Base-by-base conservation (phyloP, 2,113 vertebrate genomes). In the Macquaria ambigua region DNA sequence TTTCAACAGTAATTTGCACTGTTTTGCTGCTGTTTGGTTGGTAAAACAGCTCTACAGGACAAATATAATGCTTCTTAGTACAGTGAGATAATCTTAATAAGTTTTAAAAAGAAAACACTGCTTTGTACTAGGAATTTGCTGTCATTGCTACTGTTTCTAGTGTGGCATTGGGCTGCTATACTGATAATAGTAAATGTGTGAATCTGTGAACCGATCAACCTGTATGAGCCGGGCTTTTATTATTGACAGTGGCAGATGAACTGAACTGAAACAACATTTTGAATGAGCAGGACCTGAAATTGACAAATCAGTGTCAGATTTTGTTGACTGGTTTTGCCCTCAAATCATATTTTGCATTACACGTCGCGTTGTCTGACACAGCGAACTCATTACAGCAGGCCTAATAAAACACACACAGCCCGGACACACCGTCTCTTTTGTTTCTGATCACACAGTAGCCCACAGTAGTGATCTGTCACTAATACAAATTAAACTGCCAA, bases 401-500 rank as follows among this genome's bases (percentile, higher is more conserved):
- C 34, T 34, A 80, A 64, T 31, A 31, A 70, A 68, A 69, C 52
- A 34, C 53, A 52, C 66, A 69, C 12, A n/a, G 12, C 59, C 53
- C 3, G 8, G 37, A 61, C 25, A 28, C 31, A 21, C 6, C 21
- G 25, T 41, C 9, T 55, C 58, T 71, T 53, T 68, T 28, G 31
- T 31, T 55, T 61, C 18, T 52, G 71, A 43, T 79, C 63, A 69
- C 68, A 39, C 39, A 20, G 39, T 34, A 34, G 3, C 34, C 34
- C 4, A 23, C 77, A 31, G 61, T 31, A 5, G 59, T 56, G 61
- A 82, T 78, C 23, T 64, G 55, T 70, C 53, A 63, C 12, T 1
- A 39, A 68, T 50, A 55, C 68, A 78, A 75, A 82, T 74, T 9
- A 59, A 74, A 77, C 39, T 16, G 62, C 56, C 53, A 28, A 0